Conservation (phyloP, 2,113 vertebrate genomes). For the Phalacrocorax pelagicus region DNA sequence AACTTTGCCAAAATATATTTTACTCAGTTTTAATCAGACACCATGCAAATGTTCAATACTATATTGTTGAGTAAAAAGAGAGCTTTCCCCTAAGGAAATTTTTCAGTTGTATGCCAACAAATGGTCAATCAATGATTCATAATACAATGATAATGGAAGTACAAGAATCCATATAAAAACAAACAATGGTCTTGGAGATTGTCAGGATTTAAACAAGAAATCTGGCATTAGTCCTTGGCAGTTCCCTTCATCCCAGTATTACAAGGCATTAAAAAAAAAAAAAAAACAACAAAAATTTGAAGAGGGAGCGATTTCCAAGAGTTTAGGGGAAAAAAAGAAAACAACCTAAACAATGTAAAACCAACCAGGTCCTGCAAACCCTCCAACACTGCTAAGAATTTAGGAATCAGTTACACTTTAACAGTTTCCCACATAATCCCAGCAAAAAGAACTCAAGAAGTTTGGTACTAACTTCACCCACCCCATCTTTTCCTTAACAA, state of each 20-base stretch:
- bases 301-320: background rate
- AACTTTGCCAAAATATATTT: background rate
- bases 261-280: background rate
- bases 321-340: background rate
- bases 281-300: background rate
- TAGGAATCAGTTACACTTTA: background rate
- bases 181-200: background rate
- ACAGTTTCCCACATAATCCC: background rate
- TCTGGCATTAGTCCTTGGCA: background rate
- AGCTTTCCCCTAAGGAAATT: background rate
- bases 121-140: background rate
- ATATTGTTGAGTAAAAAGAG: background rate
- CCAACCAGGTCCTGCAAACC: background rate
- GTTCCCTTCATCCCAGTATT: background rate
- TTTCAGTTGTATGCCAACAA: background rate
- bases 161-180: background rate
- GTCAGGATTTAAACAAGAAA: too few species aligned
- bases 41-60: background rate
- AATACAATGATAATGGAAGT: background rate
- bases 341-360: too few species aligned
- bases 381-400: background rate
- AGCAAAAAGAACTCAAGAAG: background rate
- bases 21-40: background rate
- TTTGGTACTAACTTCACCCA: background rate
- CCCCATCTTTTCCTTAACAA: background rate